These are phyloP conservation scores for Limnodromus scolopaceus DNA, from an alignment of 2,797 vertebrate genomes.

Conservation along the genomic window DNA sequence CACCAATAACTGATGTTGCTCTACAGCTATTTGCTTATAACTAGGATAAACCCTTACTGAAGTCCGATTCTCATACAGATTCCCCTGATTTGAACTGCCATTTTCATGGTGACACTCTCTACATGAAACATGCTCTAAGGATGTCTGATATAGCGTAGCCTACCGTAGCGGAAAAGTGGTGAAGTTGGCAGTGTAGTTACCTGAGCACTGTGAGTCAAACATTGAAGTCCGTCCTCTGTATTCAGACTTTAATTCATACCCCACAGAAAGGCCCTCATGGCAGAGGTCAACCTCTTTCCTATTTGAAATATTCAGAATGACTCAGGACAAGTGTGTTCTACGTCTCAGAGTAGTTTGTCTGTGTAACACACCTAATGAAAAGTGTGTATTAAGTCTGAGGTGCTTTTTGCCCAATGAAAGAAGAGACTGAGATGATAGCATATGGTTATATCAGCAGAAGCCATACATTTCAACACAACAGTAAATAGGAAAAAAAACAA, in stretches of 20 bases:
- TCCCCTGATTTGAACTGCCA: neutral
- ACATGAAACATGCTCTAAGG: neutral
- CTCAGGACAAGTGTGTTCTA: neutral
- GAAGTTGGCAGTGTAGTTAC: neutral
- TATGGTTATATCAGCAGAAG: neutral
- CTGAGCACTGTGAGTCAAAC: neutral
- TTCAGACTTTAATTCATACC: neutral
- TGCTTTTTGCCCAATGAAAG: neutral
- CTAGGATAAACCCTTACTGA: neutral
- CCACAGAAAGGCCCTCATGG: accelerated
- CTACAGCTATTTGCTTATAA: neutral
- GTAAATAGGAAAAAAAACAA: accelerated
- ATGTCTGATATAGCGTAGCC: neutral
- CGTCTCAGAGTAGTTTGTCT: neutral
- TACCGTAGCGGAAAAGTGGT: neutral
- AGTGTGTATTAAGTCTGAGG: neutral
- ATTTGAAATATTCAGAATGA: neutral
- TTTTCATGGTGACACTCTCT: neutral
- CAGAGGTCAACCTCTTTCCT: neutral
- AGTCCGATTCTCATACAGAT: neutral
- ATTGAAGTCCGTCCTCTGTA: neutral
- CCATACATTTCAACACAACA: neutral
- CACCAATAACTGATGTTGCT: neutral
- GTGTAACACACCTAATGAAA: neutral
- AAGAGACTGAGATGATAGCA: neutral